Conservation (phyloP, 35 echinoderm and acorn worm species). For the Chiridota heheva region DNA sequence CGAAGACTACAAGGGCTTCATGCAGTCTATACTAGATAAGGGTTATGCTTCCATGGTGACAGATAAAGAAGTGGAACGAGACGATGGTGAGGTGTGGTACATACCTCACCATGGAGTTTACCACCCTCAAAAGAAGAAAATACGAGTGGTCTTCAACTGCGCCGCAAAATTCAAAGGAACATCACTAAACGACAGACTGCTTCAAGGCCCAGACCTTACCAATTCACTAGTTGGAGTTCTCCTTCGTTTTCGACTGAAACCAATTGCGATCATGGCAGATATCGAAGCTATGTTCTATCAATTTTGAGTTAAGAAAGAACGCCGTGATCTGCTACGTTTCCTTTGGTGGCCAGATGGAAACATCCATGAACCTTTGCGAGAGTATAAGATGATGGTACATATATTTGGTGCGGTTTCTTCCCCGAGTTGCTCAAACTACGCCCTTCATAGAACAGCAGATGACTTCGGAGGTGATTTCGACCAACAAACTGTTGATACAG, state of each 20-base stretch:
- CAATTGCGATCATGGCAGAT: slow-evolving; percentile 51
- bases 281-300: slow-evolving; percentile 58
- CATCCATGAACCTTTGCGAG: slow-evolving; percentile 17
- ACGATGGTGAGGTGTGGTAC: slow-evolving; percentile 61
- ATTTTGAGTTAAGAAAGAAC: slow-evolving; percentile 23
- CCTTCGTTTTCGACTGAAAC: slow-evolving; percentile 25
- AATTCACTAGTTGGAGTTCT: slow-evolving; percentile 47
- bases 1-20: slow-evolving; percentile 55
- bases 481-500: slow-evolving; percentile 4
- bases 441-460: slow-evolving; percentile 46
- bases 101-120: slow-evolving; percentile 66
- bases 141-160: slow-evolving; percentile 76
- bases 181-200: slow-evolving; percentile 49
- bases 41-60: slow-evolving; percentile 47
- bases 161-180: slow-evolving; percentile 46
- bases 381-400: slow-evolving; percentile 57
- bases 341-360: slow-evolving; percentile 76
- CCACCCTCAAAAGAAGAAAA: slow-evolving; percentile 70
- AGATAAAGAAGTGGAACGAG: slow-evolving; percentile 10
- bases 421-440: slow-evolving; percentile 70
- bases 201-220: slow-evolving; percentile 67
- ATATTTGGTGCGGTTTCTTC: slow-evolving; percentile 77
- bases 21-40: slow-evolving; percentile 41
- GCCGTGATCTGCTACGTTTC: slow-evolving; percentile 51
- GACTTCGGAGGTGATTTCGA: slow-evolving; percentile 52